Base-by-base conservation (phyloP, 2,888 invertebrate species). In the Aphelenchoides bicaudatus region DNA sequence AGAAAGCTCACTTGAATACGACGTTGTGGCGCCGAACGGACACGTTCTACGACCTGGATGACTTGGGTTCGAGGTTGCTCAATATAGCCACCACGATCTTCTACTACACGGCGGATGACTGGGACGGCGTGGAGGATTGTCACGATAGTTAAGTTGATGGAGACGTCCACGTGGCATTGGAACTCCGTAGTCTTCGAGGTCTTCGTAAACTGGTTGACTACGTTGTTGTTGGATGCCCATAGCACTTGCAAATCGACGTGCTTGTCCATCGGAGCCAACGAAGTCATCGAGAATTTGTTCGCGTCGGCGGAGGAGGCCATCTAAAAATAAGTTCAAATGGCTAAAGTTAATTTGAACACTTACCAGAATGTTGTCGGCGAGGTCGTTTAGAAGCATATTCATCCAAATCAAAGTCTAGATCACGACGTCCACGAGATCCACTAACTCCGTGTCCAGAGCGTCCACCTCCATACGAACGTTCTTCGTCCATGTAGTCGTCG, bases 161-260 rank as follows among this genome's bases (percentile, higher is more conserved):
- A 34, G 34, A 10, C 34, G 34, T 34, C 34, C 10, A 10, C 34
- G 34, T 34, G n/a, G 34, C 34, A n/a, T 10, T n/a, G 34, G 34
- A 10, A n/a, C 10, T 10, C n/a, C 34, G 43, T 43, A 43, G 43
- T 43, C 43, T 25, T 43, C 16, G 6, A 21, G 8, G 23, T 10
- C 43, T 25, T 6, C 43, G 43, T 10, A 10, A n/a, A n/a, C n/a
- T n/a, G n/a, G n/a, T n/a, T n/a, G n/a, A n/a, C n/a, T n/a, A n/a
- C n/a, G n/a, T n/a, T 78, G 86, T 93, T 79, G 94, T 94, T 37
- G 96, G 96, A 38, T 96, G 96, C 27, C 88, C 89, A 80, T 92
- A 8, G 43, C 43, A 25, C 8, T 8, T 10, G 43, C 43, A n/a
- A 43, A 43, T 6, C 43, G 43, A n/a, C 43, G 43, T n/a, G 34